phyloP scores from a whole-genome alignment of 1,140 invertebrate species.

The Drosophila pseudoananassae region DNA sequence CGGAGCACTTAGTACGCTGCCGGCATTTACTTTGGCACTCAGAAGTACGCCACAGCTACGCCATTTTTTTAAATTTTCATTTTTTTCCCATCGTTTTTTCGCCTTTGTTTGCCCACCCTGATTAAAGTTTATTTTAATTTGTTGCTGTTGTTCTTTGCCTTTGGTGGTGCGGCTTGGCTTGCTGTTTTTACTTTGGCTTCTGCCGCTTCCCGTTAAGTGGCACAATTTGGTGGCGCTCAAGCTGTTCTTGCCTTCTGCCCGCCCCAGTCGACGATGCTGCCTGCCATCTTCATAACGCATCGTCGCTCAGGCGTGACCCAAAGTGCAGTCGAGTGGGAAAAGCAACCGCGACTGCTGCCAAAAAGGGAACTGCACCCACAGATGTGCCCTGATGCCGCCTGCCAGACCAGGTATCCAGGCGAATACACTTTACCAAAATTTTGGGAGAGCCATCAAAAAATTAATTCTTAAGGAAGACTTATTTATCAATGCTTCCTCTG shows the following conservation, averaged over 20 bases:
- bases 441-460: background rate
- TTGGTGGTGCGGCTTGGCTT: conserved; percentile 13
- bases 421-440: background rate
- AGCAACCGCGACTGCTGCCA: conserved; percentile 60
- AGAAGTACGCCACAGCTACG: conserved; percentile 37
- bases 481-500: background rate
- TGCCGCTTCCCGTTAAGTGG: conserved; percentile 58
- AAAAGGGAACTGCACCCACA: conserved; percentile 39
- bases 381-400: conserved; percentile 26
- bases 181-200: conserved; percentile 23
- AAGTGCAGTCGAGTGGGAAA: conserved; percentile 74
- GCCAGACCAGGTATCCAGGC: conserved; percentile 14
- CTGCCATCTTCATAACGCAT: conserved; percentile 70
- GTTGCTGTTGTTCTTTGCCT: conserved; percentile 60
- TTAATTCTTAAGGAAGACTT: background rate
- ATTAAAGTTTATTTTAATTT: conserved; percentile 82
- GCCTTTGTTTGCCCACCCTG: conserved; percentile 63
- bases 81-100: background rate
- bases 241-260: conserved; percentile 35
- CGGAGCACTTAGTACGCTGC: conserved; percentile 69
- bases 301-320: conserved; percentile 65
- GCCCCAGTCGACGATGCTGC: background rate
- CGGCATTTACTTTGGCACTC: conserved; percentile 71
- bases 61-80: conserved; percentile 10
- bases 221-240: conserved; percentile 69